Base-by-base conservation (phyloP, 2,888 invertebrate species). In the Metallyticus violacea region DNA sequence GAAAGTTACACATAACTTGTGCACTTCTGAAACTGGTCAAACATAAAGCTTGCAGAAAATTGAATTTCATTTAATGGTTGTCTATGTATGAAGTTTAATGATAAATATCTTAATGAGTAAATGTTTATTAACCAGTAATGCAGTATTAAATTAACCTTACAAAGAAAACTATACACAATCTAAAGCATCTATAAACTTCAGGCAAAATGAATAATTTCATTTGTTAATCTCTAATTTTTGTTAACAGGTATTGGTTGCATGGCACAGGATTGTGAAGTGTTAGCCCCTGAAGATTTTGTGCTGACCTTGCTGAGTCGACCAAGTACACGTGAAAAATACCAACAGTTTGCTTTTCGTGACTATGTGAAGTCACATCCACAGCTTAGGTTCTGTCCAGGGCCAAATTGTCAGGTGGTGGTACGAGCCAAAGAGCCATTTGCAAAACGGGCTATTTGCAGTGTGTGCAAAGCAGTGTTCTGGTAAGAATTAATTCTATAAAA, bases 211-310 rank as follows among this genome's bases (percentile, higher is more conserved):
- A n/a, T n/a, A n/a, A n/a, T n/a, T n/a, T n/a, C n/a, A n/a, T n/a
- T n/a, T n/a, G n/a, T n/a, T n/a, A n/a, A n/a, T n/a, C n/a, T n/a
- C n/a, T n/a, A n/a, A n/a, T 81, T 25, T 86, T 88, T 22, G 26
- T 77, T 15, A 25, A 94, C 95, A 93, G 97, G 96, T 89, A 98
- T 99, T 90, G 97, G 98, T 91, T 99, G 99, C 92, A 99, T 99
- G 99, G 98, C 97, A 81, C 96, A 96, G 90, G 96, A 97, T 89
- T 99, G 99, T 93, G 96, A 96, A 91, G 96, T 99, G 78, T 93
- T 98, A 89, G 98, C 97, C n/a, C 98, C 99, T 7, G 99, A 99
- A 93, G 98, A 99, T 92, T 97, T 99, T 94, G 98, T 98, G 26
- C 93, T 98, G 87, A 96, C 96, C 87, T 94, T 98, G 90, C 94